Evolutionary conservation across 2,797 vertebrate species (phyloP), one percentile per base, ranked within the genome.

Genomic region (Odontamblyopus lacepedii): DNA sequence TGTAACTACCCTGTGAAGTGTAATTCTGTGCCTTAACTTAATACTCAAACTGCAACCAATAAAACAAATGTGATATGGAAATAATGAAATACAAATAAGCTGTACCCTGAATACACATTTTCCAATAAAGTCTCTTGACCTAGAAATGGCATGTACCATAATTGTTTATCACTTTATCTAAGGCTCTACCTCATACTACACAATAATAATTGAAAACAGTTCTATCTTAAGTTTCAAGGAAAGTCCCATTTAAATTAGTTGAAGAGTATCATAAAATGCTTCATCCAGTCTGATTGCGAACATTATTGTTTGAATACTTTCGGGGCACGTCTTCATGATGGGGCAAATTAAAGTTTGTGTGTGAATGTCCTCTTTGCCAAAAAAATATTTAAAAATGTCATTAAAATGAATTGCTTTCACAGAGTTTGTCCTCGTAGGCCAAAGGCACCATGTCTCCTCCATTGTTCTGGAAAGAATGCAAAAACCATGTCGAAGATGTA

Each of bases 391-490:
- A 55, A 57, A 48, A 71, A 6, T 73, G 72, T 82, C 26, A 27
- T 29, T 82, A 83, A 86, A 85, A 85, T 63, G 85, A 82, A 72
- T 75, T 79, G 72, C 76, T 78, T 78, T 81, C 70, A 67, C 72
- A 69, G 57, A 77, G 62, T 63, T 63, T 48, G 19, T 48, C 60
- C 67, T 59, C 0, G 2, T 8, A 6, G 26, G 35, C 44, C 0
- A 3, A 6, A 6, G 30, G 35, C 44, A 1, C 71, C 66, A 56
- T 75, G 50, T 74, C 30, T 29, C 29, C 50, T 66, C 74, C 70
- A 53, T 65, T 77, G 61, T 56, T 72, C 65, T 2, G 35, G 59
- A 75, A 72, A 60, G 50, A 66, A 35, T 69, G 71, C 63, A 77
- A 55, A 30, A 8, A n/a, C 60, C 27, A 69, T 48, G n/a, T 18